A percentile compares a stretch with the other conserved stretches of the same genome.
Conservation (phyloP, 2,113 vertebrate species). For the Rafetus swinhoei region DNA sequence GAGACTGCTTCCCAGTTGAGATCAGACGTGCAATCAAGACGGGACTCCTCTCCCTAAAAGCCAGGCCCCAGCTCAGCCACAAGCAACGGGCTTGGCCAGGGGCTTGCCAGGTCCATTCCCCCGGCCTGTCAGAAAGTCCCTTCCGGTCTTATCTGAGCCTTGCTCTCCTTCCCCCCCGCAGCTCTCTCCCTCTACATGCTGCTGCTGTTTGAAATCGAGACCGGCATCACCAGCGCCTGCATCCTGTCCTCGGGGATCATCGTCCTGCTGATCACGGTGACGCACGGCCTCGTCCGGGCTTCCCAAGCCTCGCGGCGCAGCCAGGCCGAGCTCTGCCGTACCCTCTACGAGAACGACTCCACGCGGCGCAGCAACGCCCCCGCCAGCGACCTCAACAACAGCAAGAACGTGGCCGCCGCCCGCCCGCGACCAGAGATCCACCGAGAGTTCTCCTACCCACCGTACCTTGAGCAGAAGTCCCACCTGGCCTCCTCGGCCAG, state of each 20-base stretch:
- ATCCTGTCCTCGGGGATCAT: constrained; percentile 86
- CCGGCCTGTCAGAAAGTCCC: neutral
- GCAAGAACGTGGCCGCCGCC: constrained; percentile 41
- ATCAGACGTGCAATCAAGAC: neutral
- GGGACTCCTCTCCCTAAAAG: neutral
- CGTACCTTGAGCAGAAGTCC: constrained; percentile 60
- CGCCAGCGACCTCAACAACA: constrained; percentile 70
- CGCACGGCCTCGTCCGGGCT: constrained; percentile 81
- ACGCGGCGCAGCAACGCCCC: constrained; percentile 43
- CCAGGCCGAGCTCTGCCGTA: constrained; percentile 61
- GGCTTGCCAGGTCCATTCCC: neutral
- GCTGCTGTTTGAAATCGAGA: constrained; percentile 86
- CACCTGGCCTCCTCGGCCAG: too few relatives aligned
- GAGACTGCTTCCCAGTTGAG: neutral
- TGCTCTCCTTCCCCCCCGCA: constrained; percentile 20
- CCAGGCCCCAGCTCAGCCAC: neutral
- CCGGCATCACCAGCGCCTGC: constrained; percentile 82
- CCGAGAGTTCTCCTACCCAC: constrained; percentile 76
- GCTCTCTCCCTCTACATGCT: constrained; percentile 89
- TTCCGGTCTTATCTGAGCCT: neutral
- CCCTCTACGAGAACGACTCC: constrained; percentile 82
- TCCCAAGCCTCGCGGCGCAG: constrained; percentile 49
- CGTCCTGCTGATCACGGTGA: constrained; percentile 79
- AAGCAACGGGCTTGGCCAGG: neutral
- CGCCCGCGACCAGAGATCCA: constrained; percentile 78